phyloP scores from a whole-genome alignment of 1,140 invertebrate species.

The Leptopilina boulardi region DNA sequence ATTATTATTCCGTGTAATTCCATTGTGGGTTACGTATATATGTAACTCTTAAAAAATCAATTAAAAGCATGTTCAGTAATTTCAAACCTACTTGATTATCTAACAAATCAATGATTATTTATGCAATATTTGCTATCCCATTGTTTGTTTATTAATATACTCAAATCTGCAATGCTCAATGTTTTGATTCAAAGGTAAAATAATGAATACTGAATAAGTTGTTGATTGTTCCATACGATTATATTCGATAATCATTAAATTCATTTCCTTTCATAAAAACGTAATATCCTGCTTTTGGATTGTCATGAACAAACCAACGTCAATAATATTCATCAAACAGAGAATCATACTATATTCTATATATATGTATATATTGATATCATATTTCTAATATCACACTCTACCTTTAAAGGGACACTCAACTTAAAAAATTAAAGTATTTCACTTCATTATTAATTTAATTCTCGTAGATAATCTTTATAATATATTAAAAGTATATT shows the following conservation, averaged over 20 bases:
- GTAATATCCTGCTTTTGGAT: slow-evolving; percentile 65
- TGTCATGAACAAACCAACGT: neutral
- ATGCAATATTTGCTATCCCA: neutral
- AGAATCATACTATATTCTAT: neutral
- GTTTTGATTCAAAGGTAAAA: slow-evolving; percentile 54
- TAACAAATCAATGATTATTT: neutral
- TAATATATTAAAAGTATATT: neutral
- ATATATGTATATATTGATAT: neutral
- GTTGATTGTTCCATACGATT: slow-evolving; percentile 64
- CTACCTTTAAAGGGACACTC: neutral
- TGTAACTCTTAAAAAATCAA: neutral
- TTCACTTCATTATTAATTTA: no score
- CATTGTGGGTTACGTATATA: neutral
- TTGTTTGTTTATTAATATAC: slow-evolving; percentile 1
- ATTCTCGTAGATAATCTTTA: neutral
- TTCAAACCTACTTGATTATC: neutral
- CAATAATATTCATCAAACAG: neutral
- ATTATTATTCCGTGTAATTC: no score
- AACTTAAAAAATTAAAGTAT: no score
- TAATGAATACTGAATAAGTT: slow-evolving; percentile 71
- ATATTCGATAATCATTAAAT: slow-evolving; percentile 56
- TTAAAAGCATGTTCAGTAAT: neutral
- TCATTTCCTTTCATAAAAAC: slow-evolving; percentile 69
- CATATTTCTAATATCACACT: neutral
- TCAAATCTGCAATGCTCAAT: neutral